Conservation (phyloP, 1,140 invertebrate genomes). For the Steinernema feltiae region DNA sequence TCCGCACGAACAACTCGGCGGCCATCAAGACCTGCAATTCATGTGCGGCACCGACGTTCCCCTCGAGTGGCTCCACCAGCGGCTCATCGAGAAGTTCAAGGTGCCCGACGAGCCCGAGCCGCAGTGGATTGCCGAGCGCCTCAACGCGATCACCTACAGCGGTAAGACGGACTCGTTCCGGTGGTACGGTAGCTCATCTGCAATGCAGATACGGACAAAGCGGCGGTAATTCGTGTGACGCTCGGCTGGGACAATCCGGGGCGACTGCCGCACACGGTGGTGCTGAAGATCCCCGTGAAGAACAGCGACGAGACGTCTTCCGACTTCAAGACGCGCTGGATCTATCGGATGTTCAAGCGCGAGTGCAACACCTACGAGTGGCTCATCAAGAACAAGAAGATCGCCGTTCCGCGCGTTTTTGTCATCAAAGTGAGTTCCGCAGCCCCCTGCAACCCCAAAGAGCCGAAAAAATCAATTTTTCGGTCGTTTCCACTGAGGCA, state of each 20-base stretch:
- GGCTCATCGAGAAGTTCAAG: conserved; percentile 50
- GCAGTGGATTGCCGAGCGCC: conserved; percentile 50
- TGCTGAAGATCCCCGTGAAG: conserved; percentile 48
- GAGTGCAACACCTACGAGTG: conserved; percentile 54
- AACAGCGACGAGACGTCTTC: conserved; percentile 27
- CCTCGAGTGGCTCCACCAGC: conserved; percentile 49
- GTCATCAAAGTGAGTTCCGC: conserved; percentile 47
- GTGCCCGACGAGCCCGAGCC: conserved; percentile 39
- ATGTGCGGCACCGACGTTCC: conserved; percentile 48
- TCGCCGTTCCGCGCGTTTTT: conserved; percentile 49
- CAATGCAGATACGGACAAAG: conserved; percentile 49
- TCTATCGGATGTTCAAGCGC: conserved; percentile 37
- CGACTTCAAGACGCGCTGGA: conserved; percentile 33
- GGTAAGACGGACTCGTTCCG: conserved; percentile 33
- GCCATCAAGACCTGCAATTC: background rate
- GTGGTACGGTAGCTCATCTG: background rate
- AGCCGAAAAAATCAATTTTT: too few species aligned
- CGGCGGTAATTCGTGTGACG: conserved; percentile 47
- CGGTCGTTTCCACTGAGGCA: too few species aligned
- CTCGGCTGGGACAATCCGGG: conserved; percentile 52
- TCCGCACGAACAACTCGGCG: background rate
- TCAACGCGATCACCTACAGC: conserved; percentile 43
- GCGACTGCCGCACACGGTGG: conserved; percentile 44
- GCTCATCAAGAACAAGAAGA: conserved; percentile 47
- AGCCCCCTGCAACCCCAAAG: background rate